These are phyloP conservation scores for Gortyna flavago DNA, from an alignment of 2,888 invertebrate species.

Conservation along the genomic window DNA sequence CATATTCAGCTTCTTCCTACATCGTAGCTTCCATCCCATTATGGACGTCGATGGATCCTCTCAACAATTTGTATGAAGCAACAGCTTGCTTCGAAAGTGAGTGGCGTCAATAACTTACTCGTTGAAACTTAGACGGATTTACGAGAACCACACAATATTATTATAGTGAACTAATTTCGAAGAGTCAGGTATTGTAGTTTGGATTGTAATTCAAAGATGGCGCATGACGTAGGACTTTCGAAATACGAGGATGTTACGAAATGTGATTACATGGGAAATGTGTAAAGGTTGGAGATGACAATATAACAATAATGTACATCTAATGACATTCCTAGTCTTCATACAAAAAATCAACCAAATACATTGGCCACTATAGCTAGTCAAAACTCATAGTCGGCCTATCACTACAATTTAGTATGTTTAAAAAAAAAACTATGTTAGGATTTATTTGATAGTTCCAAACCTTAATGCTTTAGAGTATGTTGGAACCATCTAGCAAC, in stretches of 20 bases:
- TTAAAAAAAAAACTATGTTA: too few relatives aligned
- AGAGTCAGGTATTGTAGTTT: slow-evolving; percentile 44
- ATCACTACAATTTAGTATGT: too few relatives aligned
- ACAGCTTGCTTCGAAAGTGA: slow-evolving; percentile 59
- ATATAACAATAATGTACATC: too few relatives aligned
- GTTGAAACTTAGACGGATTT: slow-evolving; percentile 50
- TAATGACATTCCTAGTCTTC: too few relatives aligned
- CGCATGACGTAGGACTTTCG: background rate
- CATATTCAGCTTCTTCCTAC: slow-evolving; percentile 48
- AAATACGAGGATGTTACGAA: slow-evolving; percentile 8
- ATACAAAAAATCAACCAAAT: too few relatives aligned
- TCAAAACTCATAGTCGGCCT: too few relatives aligned
- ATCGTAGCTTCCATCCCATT: slow-evolving; percentile 46
- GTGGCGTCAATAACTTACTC: slow-evolving; percentile 54
- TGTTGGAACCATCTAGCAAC: too few relatives aligned
- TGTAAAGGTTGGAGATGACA: too few relatives aligned
- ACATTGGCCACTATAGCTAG: too few relatives aligned
- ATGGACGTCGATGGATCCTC: slow-evolving; percentile 54
- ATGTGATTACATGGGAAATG: slow-evolving; percentile 14
- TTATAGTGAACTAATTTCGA: slow-evolving; percentile 58
- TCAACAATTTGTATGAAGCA: slow-evolving; percentile 60
- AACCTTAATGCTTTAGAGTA: too few relatives aligned
- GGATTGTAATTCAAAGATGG: slow-evolving; percentile 48
- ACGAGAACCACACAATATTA: slow-evolving; percentile 55
- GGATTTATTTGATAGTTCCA: too few relatives aligned